Evolutionary conservation across 2,113 vertebrate species (phyloP), one percentile per base, ranked within the genome.

Genomic region (Mirza zaza): DNA sequence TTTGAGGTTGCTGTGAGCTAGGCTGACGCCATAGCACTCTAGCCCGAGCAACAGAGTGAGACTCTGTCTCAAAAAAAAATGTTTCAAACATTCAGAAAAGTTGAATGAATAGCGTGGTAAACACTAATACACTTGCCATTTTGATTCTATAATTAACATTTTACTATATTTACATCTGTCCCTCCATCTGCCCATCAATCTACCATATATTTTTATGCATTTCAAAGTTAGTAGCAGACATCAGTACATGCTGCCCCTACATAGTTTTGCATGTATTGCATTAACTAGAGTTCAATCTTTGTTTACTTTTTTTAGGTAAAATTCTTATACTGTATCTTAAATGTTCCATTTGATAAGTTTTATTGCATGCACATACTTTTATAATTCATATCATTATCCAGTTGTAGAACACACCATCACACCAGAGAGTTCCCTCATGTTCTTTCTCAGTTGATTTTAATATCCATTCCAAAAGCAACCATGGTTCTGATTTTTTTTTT

Each of bases 281-380:
- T 34, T n/a, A 48, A 59, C 52, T n/a, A 20, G 65, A 73, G n/a
- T 17, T 67, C 80, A 36, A 5, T 50, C 0, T 27, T 75, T 50
- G 2, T 25, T 75, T 85, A 52, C 20, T 52, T n/a, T 45, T 55
- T n/a, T 92, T 45, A 77, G 59, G 42, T 84, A 75, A 84, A 68
- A 36, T 17, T 61, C 77, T 45, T n/a, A 48, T 12, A 13, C 15
- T 52, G 23, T 61, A 75, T 45, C 50, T 67, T 73, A 45, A 25
- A 25, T 18, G 10, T 32, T 3, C 52, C 27, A 7, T 15, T n/a
- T 4, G 17, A 25, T 82, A 68, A 71, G 48, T 57, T 82, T 48
- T 71, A 17, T 27, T 7, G 2, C 29, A 4, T 13, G 3, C 7
- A 17, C 34, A 1, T 14, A 48, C 8, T 0, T 25, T 50, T 27